phyloP scores from a whole-genome alignment of 2,888 invertebrate species.

The Linhomoeus sp. region DNA sequence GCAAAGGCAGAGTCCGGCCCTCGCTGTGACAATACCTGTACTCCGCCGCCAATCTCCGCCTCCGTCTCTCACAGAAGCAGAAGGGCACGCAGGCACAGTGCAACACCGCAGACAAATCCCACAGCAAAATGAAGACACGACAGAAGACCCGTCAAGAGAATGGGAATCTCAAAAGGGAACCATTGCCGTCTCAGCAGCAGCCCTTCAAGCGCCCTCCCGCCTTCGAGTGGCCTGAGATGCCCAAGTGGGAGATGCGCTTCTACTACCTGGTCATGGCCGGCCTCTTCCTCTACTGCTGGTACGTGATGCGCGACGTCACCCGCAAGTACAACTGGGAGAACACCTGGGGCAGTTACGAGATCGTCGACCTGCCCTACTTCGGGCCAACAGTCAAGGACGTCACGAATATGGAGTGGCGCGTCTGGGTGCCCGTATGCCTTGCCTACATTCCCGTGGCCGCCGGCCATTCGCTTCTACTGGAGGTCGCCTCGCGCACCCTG shows the following conservation, averaged over 20 bases:
- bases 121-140: too few relatives aligned
- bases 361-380: slow-evolving; percentile 11
- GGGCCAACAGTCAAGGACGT: slow-evolving; percentile 4
- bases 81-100: too few relatives aligned
- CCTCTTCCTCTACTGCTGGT: slow-evolving; percentile 16
- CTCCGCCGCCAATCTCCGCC: too few relatives aligned
- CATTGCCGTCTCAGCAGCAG: too few relatives aligned
- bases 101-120: too few relatives aligned
- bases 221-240: slow-evolving; percentile 21
- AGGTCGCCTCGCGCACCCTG: slow-evolving; percentile 11
- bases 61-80: too few relatives aligned
- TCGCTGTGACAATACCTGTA: too few relatives aligned
- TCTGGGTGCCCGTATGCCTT: slow-evolving; percentile 10
- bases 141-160: too few relatives aligned
- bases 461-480: slow-evolving; percentile 19
- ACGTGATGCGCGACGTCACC: slow-evolving; percentile 11
- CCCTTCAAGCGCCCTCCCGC: too few relatives aligned
- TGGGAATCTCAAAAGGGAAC: too few relatives aligned
- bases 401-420: too few relatives aligned
- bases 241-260: slow-evolving; percentile 14
- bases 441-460: slow-evolving; percentile 15
- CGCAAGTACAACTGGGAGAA: slow-evolving; percentile 11
- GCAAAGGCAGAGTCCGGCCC: too few relatives aligned
- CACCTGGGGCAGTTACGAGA: background rate
- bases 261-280: slow-evolving; percentile 14